Base-by-base conservation (phyloP, 2,888 invertebrate genomes). In the Holacanthella duospinosa region DNA sequence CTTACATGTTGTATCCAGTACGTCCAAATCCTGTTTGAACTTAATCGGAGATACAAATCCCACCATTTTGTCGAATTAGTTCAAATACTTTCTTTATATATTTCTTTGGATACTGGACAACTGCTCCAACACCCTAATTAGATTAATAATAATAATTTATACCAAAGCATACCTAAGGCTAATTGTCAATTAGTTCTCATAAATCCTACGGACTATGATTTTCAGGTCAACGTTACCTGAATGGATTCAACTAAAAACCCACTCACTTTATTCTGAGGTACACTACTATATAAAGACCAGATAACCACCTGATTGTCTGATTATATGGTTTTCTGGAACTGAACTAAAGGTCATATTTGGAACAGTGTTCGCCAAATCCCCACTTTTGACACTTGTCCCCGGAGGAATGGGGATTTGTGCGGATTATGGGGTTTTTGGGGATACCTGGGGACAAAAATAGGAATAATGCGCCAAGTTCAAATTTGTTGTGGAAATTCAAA, bases 11-110 rank as follows among this genome's bases (percentile, higher is more conserved):
- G 58, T 90, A 89, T 0, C 97, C 97, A 0, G 93, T 90, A 65
- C 97, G 82, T 0, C 93, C 97, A 75, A 99, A 95, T 1, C 97
- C 97, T 1, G 94, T 92, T 80, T 97, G 97, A 0, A 96, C 92
- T 82, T 99, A 97, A 78, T 97, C 97, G 2, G 92, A 83, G 63
- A 99, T 86, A 74, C 86, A 91, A 1, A 97, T 72, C 2, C 96
- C 97, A 1, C 94, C 95, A 73, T 86, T 83, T 55, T 84, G 80
- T 68, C 86, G 85, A 0, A 96, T 84, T 55, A 88, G 76, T 27
- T 89, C 85, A 68, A 86, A 86, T 0, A 91, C 92, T 74, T 84
- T 85, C 75, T 85, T 87, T 19, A 97, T 76, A 76, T 88, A 97
- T 2, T 86, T 86, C 75, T 86, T 89, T 0, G 97, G 93, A 75